phyloP scores from a whole-genome alignment of 1,140 invertebrate species.

The Platorchestia sp. region DNA sequence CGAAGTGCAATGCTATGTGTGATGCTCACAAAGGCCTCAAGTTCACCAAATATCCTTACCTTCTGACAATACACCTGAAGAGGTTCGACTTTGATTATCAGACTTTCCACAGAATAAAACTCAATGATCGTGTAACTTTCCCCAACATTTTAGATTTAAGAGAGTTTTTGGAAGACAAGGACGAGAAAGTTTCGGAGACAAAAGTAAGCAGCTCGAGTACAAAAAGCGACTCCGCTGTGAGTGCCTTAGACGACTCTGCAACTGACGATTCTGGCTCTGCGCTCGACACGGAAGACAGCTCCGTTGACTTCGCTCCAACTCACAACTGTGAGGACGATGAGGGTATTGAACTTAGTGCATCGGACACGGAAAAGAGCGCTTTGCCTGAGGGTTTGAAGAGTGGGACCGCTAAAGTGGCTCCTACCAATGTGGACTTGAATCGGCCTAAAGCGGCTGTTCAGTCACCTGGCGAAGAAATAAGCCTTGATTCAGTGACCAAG shows the following conservation, averaged over 20 bases:
- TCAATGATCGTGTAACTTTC: slow-evolving; percentile 93
- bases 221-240: slow-evolving; percentile 69
- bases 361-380: slow-evolving; percentile 63
- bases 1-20: slow-evolving; percentile 89
- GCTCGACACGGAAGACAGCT: slow-evolving; percentile 77
- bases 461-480: neutral
- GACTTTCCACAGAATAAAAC: slow-evolving; percentile 88
- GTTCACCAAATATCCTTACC: slow-evolving; percentile 89
- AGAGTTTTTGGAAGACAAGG: slow-evolving; percentile 76
- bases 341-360: slow-evolving; percentile 78
- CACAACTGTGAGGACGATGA: slow-evolving; percentile 75
- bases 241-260: slow-evolving; percentile 77
- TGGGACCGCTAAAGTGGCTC: neutral
- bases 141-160: slow-evolving; percentile 87
- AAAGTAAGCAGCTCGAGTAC: slow-evolving; percentile 68
- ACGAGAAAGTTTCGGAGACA: slow-evolving; percentile 63
- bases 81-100: slow-evolving; percentile 93
- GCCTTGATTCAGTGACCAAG: neutral
- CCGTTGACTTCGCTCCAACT: slow-evolving; percentile 55
- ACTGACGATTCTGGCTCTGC: slow-evolving; percentile 81
- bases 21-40: slow-evolving; percentile 93
- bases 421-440: neutral
- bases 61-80: slow-evolving; percentile 90
- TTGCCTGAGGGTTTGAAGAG: neutral
- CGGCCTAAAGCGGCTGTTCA: neutral